Evolutionary conservation across 2,797 vertebrate species (phyloP).

Genomic region (Alosa sapidissima): DNA sequence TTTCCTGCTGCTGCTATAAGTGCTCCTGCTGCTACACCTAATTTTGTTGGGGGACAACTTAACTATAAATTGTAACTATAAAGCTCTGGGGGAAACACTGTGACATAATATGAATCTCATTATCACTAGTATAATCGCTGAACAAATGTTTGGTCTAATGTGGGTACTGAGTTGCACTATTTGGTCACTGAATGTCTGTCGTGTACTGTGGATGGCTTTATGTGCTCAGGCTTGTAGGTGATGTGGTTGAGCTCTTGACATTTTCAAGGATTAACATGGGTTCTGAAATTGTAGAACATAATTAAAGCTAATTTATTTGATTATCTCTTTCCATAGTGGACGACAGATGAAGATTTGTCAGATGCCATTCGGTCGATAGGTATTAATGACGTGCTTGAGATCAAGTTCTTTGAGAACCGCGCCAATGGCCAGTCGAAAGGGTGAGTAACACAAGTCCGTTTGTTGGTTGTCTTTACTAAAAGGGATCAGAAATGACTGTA

Average conservation of each 20-base stretch:
- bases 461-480: background rate
- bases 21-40: no score
- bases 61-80: no score
- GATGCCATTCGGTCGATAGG: constrained; percentile 95
- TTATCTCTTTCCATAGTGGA: constrained; percentile 83
- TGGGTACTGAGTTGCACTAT: background rate
- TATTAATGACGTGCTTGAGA: constrained; percentile 95
- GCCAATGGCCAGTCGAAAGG: constrained; percentile 99
- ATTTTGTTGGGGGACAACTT: no score
- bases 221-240: no score
- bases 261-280: background rate
- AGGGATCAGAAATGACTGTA: background rate
- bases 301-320: background rate
- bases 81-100: no score
- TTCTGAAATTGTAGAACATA: background rate
- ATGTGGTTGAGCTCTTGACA: background rate
- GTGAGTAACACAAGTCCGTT: constrained; percentile 69
- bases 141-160: background rate
- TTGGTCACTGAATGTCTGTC: constrained; percentile 23
- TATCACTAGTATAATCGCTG: background rate
- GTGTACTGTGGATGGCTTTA: no score
- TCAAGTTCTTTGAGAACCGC: constrained; percentile 99
- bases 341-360: constrained; percentile 97
- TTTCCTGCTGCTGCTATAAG: no score
- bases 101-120: background rate